Base-by-base conservation (phyloP, 2,888 invertebrate species). In the Neoaliturus tenellus region DNA sequence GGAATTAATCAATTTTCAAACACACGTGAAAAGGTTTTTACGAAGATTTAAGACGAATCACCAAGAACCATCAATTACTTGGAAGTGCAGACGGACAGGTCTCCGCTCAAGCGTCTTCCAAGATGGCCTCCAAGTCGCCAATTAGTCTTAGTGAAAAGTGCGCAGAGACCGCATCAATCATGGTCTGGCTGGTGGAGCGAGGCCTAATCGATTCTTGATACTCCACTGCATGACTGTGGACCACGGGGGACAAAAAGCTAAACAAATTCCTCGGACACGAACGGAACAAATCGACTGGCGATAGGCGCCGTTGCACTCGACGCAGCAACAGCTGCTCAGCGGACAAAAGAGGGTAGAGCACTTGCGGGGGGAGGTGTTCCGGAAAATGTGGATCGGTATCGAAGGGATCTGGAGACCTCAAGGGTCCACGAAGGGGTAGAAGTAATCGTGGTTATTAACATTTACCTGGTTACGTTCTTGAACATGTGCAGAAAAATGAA, bases 251-350 rank as follows among this genome's bases (percentile, higher is more conserved):
- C 69, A 71, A 69, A 73, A 82, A 55, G 33, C 82, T 55, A 82
- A 73, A 82, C 51, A 82, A 82, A 82, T 82, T 82, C 82, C 82
- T 82, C 33, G 71, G 48, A 73, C 82, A 73, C 73, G 73, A 55
- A 55, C 41, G 73, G 82, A 82, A 82, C 82, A 51, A 82, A 82
- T 82, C 82, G 73, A 31, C 41, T 55, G 78, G 51, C 33, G 78
- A 20, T 48, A 28, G 35, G 78, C 55, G 51, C 75, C 28, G 28
- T 71, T 39, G 71, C 71, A 39, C 39, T 35, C 71, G 71, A 17
- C 41, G 71, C 10, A 31, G 67, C 55, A 23, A 23, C 51, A 25
- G n/a, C n/a, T n/a, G n/a, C n/a, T n/a, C n/a, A n/a, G n/a, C n/a
- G n/a, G n/a, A n/a, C n/a, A n/a, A n/a, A n/a, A n/a, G n/a, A n/a